phyloP scores from a whole-genome alignment of 1,140 invertebrate species.

The Plectus sambesii region DNA sequence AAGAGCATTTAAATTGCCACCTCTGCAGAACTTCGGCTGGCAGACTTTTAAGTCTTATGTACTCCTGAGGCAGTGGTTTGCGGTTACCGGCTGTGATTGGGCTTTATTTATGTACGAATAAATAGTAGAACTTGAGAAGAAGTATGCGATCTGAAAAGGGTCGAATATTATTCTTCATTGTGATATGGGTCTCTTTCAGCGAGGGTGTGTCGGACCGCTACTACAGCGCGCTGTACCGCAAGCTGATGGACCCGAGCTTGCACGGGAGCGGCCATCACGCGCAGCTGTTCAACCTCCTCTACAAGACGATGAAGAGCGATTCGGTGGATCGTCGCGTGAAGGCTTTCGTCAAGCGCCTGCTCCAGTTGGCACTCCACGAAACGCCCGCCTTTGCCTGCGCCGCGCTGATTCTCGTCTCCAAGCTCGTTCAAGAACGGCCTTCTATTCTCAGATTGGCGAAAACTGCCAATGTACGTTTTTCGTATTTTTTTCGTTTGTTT shows the following conservation, averaged over 20 bases:
- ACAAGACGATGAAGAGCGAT: slow-evolving; percentile 70
- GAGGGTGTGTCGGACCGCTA: slow-evolving; percentile 57
- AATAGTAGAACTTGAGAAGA: background rate
- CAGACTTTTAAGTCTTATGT: background rate
- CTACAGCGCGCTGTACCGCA: slow-evolving; percentile 76
- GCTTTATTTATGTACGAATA: background rate
- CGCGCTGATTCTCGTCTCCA: slow-evolving; percentile 65
- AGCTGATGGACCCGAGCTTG: slow-evolving; percentile 66
- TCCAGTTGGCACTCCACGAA: slow-evolving; percentile 52
- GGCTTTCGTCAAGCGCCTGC: slow-evolving; percentile 75
- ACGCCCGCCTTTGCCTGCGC: slow-evolving; percentile 60
- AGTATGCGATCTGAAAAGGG: background rate
- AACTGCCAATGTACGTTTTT: slow-evolving; percentile 21
- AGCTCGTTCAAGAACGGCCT: slow-evolving; percentile 52
- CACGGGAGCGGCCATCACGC: slow-evolving; percentile 62
- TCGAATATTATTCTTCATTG: slow-evolving; percentile 2
- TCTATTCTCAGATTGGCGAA: too few relatives aligned
- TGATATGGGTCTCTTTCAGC: slow-evolving; percentile 30
- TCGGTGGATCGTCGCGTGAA: slow-evolving; percentile 58
- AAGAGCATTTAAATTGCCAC: too few relatives aligned
- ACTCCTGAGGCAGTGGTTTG: background rate
- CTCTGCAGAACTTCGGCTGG: background rate
- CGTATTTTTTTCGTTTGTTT: slow-evolving; percentile 15
- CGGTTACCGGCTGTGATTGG: background rate
- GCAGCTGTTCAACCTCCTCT: slow-evolving; percentile 74